These are phyloP conservation scores for Glaucidium brasilianum DNA, from an alignment of 2,113 vertebrate genomes.

Conservation along the genomic window DNA sequence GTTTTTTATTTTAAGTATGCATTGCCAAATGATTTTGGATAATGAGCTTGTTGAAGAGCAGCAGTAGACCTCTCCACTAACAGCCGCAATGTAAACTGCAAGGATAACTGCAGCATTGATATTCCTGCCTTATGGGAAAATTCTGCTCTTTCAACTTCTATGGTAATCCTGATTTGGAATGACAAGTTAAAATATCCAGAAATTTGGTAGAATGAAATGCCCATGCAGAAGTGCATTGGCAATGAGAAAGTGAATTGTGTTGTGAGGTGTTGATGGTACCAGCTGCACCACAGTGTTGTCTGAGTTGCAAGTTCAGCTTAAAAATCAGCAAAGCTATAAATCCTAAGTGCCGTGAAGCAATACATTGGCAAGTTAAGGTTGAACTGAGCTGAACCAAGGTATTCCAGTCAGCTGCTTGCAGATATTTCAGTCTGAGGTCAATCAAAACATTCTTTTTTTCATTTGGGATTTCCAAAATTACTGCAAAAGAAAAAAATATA, in stretches of 20 bases:
- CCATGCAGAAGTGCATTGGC: accelerated
- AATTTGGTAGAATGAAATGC: neutral
- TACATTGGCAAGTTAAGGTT: neutral
- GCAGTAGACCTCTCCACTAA: neutral
- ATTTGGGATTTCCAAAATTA: neutral
- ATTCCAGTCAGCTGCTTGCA: neutral
- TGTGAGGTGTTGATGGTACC: neutral
- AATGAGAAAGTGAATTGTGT: neutral
- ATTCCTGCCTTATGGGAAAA: neutral
- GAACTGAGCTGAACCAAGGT: neutral
- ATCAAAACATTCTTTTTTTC: neutral
- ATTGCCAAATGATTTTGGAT: slow-evolving; percentile 10
- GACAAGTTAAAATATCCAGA: neutral
- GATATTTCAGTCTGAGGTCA: neutral
- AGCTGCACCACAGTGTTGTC: neutral
- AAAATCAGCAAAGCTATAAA: neutral
- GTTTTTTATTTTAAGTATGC: neutral
- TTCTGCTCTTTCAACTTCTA: neutral
- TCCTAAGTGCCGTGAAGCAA: neutral
- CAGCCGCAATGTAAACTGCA: neutral
- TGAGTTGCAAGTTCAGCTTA: neutral
- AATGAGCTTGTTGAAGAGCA: slow-evolving; percentile 52
- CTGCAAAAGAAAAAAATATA: neutral
- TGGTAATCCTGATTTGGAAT: neutral
- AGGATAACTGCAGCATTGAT: neutral